Evolutionary conservation across 2,797 vertebrate species (phyloP).

Genomic region (Gymnodraco acuticeps): DNA sequence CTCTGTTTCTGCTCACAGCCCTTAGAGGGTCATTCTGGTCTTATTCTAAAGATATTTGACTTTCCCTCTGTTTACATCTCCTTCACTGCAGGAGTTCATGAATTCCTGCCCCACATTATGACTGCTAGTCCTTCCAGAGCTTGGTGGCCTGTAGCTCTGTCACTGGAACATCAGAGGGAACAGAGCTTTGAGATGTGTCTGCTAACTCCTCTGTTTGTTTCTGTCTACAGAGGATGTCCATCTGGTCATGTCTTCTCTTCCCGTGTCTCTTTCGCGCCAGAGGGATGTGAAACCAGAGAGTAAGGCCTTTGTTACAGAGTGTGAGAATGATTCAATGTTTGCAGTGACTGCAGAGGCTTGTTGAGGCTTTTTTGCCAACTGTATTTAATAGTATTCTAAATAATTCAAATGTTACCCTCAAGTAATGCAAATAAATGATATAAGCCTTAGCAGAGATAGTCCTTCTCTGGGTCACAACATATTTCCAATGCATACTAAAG

Average conservation of each 20-base stretch:
- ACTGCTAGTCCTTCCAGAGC: background rate
- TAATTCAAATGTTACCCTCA: background rate
- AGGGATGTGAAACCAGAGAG: constrained; percentile 80
- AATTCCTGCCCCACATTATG: background rate
- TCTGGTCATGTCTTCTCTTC: constrained; percentile 80
- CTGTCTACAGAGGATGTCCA: constrained; percentile 78
- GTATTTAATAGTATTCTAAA: background rate
- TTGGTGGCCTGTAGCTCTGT: background rate
- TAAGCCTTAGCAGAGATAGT: background rate
- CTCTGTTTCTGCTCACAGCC: background rate
- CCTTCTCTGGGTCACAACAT: background rate
- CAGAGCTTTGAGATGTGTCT: background rate
- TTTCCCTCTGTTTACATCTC: background rate
- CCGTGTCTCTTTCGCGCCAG: constrained; percentile 79
- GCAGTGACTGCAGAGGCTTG: background rate
- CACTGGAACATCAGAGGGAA: no score
- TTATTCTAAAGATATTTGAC: background rate
- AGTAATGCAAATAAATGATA: background rate
- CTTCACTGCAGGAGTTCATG: background rate
- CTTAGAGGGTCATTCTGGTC: background rate
- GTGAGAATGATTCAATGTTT: background rate
- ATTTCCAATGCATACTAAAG: constrained; percentile 2
- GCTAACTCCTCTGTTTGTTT: constrained; percentile 37
- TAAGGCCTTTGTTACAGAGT: constrained; percentile 62
- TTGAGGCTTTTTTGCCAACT: background rate